Base-by-base conservation (phyloP, 2,113 vertebrate species). In the Sceloporus undulatus region DNA sequence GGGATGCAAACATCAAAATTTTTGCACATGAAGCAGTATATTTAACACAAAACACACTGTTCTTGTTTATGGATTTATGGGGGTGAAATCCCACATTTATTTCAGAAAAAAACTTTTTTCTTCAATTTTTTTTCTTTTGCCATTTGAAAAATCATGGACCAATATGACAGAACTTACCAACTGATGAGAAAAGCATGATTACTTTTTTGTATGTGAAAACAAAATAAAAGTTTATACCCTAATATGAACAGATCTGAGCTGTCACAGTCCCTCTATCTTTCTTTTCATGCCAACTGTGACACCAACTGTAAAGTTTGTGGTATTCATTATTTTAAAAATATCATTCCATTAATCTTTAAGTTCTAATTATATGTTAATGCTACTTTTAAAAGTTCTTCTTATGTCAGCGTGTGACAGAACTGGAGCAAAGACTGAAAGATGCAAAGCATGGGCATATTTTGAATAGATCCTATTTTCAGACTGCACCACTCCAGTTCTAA, bases 241-340 rank as follows among this genome's bases (percentile, higher is more conserved):
- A 70, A 70, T 70, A 21, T 19, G 34, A 38, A 81, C 19, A 65
- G 13, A 65, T 11, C 59, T 65, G 79, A 65, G 27, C 6, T 83
- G 25, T 42, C 18, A n/a, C 34, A 48, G 11, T 84, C 10, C 10
- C 48, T 34, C 25, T 11, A 5, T n/a, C 27, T 19, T 27, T 71
- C 40, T 18, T 3, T 42, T 13, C 34, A n/a, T 48, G 54, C 42
- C 78, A 42, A 13, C 48, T 70, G 65, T 70, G 78, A 86, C 75
- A 68, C 77, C 74, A 23, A 48, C 38, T 65, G 23, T 85, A 77
- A 40, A 38, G 25, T 42, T 85, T 76, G 54, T 85, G 38, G 59
- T 48, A 66, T 80, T 87, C 25, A 54, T 80, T 78, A 87, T 81
- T 71, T 87, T 40, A 87, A 73, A 87, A 87, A 73, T 80, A 74